Conservation (phyloP, 2,113 vertebrate species). For the Catharus bicknelli region DNA sequence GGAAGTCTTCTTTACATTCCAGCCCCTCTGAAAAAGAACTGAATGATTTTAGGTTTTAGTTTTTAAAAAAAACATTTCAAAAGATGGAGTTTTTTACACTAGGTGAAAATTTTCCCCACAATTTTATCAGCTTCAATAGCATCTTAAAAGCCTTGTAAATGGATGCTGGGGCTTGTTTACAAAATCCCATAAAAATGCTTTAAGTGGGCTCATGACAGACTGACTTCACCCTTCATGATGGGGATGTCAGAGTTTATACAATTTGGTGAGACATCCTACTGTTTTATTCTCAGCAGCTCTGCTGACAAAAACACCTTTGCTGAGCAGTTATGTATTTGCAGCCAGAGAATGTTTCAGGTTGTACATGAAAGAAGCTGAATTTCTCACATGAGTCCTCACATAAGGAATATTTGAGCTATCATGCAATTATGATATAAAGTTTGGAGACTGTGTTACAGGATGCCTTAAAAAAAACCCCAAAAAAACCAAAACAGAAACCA, state of each 20-base stretch:
- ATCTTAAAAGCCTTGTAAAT: neutral
- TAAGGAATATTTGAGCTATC: neutral
- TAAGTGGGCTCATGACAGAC: neutral
- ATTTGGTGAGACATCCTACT: neutral
- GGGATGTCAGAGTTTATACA: neutral
- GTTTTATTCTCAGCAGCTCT: neutral
- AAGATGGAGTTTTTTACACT: neutral
- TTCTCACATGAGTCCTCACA: neutral
- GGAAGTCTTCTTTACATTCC: neutral
- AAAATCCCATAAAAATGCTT: neutral
- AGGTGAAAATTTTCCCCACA: neutral
- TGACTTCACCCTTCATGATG: neutral
- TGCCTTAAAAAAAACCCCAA: neutral
- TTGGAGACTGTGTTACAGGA: neutral
- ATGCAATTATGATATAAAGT: neutral
- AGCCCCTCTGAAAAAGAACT: neutral
- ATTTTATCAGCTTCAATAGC: neutral
- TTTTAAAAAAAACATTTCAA: no score
- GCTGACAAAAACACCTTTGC: neutral
- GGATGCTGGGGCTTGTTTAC: neutral
- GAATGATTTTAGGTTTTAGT: neutral
- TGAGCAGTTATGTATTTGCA: neutral
- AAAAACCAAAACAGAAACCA: neutral
- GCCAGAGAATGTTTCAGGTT: neutral
- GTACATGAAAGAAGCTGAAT: neutral